These are phyloP conservation scores for Antennarius maculatus DNA, from an alignment of 2,797 vertebrate species.

Conservation along the genomic window DNA sequence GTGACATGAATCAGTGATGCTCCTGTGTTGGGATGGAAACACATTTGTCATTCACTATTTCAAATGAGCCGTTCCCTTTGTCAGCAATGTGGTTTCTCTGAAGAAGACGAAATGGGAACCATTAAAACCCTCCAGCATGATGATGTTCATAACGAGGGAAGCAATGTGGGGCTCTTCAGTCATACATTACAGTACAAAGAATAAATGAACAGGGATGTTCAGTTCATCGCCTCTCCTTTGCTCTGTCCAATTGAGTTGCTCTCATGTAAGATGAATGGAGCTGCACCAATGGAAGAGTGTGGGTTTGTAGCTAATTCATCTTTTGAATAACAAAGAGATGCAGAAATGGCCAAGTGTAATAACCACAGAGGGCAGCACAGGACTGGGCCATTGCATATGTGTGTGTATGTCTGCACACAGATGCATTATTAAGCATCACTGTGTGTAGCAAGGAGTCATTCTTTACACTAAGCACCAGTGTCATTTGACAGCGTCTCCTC, in stretches of 20 bases:
- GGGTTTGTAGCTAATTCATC: constrained; percentile 34
- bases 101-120: constrained; percentile 17
- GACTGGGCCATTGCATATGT: constrained; percentile 5
- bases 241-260: constrained; percentile 25
- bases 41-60: constrained; percentile 43
- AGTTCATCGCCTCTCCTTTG: constrained; percentile 28
- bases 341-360: constrained; percentile 1
- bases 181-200: constrained; percentile 22
- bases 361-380: constrained; percentile 14
- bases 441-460: constrained; percentile 33
- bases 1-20: constrained; percentile 31
- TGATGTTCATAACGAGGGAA: constrained; percentile 25
- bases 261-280: constrained; percentile 38
- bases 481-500: constrained; percentile 17
- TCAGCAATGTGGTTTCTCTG: constrained; percentile 21
- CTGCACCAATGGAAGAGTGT: constrained; percentile 16
- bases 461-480: constrained; percentile 49
- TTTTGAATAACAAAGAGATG: constrained; percentile 28
- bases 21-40: constrained; percentile 28
- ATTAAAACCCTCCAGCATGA: constrained; percentile 17
- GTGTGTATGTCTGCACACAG: background rate
- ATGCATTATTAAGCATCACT: constrained; percentile 21
- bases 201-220: constrained; percentile 31
- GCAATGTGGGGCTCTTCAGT: constrained; percentile 17
- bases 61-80: constrained; percentile 41